These are phyloP conservation scores for Phymatocera aterrima DNA, from an alignment of 2,888 invertebrate genomes.

Conservation along the genomic window DNA sequence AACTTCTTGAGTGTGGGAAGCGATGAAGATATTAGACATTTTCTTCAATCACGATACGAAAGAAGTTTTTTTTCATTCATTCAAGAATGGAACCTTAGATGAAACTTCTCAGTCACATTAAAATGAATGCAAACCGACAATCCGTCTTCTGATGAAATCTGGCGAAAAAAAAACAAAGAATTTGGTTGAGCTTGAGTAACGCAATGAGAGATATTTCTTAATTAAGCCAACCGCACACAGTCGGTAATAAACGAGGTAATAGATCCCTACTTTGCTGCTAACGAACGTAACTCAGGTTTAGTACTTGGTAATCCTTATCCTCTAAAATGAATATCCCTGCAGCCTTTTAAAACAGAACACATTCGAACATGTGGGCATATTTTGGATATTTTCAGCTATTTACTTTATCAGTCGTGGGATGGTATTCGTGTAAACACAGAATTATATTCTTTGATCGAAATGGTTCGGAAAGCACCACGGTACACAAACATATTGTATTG, in stretches of 20 bases:
- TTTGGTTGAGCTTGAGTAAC: slow-evolving; percentile 13
- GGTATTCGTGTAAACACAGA: too few species aligned
- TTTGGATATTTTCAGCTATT: neutral
- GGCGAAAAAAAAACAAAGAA: neutral
- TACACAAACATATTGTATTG: too few species aligned
- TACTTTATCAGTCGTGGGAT: too few species aligned
- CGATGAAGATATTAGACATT: too few species aligned
- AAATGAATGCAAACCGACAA: neutral
- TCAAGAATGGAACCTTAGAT: too few species aligned
- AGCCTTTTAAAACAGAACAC: neutral
- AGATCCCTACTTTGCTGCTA: slow-evolving; percentile 31
- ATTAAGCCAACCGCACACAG: slow-evolving; percentile 20
- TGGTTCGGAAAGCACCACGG: too few species aligned
- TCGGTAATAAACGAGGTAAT: slow-evolving; percentile 22
- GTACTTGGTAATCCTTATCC: slow-evolving; percentile 30
- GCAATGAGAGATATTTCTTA: slow-evolving; percentile 8
- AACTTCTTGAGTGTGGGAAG: too few species aligned
- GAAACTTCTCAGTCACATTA: neutral
- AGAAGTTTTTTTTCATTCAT: too few species aligned
- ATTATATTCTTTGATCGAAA: too few species aligned
- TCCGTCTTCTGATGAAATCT: neutral
- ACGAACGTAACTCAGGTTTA: slow-evolving; percentile 31
- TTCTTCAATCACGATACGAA: too few species aligned
- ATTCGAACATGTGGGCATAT: neutral
- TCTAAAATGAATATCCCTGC: neutral